Conservation (phyloP, 2,113 vertebrate genomes). For the Triplophysa siluroides region DNA sequence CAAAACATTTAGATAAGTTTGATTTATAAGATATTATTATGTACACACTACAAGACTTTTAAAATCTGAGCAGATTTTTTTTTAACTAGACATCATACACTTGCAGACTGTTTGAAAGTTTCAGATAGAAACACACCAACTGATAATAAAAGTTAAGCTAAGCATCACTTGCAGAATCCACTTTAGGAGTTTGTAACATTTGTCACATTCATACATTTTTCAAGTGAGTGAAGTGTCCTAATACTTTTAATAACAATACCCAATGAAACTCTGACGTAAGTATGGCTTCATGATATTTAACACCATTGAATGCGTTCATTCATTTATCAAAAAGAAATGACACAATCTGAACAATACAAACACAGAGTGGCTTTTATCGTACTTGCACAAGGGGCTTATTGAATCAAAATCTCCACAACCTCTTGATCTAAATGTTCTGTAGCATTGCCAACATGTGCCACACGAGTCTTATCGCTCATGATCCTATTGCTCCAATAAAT, state of each 20-base stretch:
- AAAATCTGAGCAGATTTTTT: no score
- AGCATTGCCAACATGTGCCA: constrained; percentile 4
- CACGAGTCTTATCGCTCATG: not conserved
- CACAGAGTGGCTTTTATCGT: not conserved
- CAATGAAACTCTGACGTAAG: not conserved
- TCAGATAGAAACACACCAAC: no score
- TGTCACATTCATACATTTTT: no score
- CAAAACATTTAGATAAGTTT: no score
- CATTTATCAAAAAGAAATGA: not conserved
- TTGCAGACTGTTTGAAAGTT: no score
- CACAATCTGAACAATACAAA: not conserved
- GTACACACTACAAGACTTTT: no score
- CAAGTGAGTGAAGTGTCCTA: no score
- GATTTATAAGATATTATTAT: no score
- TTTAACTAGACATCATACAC: no score
- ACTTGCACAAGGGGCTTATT: not conserved
- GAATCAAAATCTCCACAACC: not conserved
- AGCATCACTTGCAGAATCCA: no score
- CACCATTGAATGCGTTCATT: not conserved
- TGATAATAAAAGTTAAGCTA: no score
- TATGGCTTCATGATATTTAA: not conserved
- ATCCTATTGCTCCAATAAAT: not conserved
- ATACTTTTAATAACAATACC: not conserved
- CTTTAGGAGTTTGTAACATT: no score
- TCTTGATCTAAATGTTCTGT: not conserved